Evolutionary conservation across 2,797 vertebrate species (phyloP).

Genomic region (Echiichthys vipera): DNA sequence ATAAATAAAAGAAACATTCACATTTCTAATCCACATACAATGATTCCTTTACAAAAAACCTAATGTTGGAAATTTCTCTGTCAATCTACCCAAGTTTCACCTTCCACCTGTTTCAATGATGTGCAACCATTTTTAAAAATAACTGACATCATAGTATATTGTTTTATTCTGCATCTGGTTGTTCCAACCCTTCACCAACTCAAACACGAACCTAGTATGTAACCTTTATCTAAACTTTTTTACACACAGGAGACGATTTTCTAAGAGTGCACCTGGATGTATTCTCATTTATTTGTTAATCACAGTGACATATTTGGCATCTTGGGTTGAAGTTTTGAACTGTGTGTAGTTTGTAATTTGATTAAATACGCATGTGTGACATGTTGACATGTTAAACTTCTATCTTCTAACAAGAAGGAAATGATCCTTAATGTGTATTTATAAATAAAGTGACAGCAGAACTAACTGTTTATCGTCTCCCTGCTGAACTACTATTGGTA

Average conservation of each 20-base stretch:
- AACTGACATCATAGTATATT: background rate
- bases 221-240: background rate
- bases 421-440: too few relatives aligned
- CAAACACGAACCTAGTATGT: background rate
- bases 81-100: background rate
- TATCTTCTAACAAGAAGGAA: too few relatives aligned
- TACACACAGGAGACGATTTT: background rate
- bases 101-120: background rate
- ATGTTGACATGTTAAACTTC: slow-evolving; percentile 39
- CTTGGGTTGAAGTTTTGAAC: slow-evolving; percentile 4
- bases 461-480: fast-evolving
- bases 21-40: background rate
- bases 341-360: background rate
- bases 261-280: background rate
- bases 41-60: background rate
- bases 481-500: background rate
- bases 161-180: background rate
- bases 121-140: background rate
- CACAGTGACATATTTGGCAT: background rate
- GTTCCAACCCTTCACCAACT: background rate
- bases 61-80: background rate
- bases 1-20: background rate
- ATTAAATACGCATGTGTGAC: too few relatives aligned
- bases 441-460: background rate
- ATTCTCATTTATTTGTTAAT: background rate